Percentiles rank a stretch among this genome's conserved stretches.
These are phyloP conservation scores for Tychaedon coryphoeus DNA, from an alignment of 2,113 vertebrate genomes.

Conservation along the genomic window DNA sequence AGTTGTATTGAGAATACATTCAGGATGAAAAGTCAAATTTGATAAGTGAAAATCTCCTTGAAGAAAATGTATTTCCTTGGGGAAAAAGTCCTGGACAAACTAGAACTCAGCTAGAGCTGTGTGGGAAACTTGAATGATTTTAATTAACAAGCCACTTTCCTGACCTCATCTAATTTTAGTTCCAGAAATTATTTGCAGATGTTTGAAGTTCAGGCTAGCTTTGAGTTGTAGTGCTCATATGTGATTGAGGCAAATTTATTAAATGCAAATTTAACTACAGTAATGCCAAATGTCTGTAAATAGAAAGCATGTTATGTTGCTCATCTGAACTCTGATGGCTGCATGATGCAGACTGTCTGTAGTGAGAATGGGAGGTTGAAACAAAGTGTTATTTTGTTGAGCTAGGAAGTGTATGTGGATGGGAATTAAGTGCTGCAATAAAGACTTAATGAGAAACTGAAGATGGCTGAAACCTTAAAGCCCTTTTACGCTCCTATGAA, in stretches of 20 bases:
- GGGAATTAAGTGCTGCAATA: not conserved
- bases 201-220: not conserved
- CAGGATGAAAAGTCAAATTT: not conserved
- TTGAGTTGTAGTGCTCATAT: not conserved
- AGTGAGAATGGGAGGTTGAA: not conserved
- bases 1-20: not conserved
- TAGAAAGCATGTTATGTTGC: not conserved
- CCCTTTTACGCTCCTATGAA: not conserved
- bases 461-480: not conserved
- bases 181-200: not conserved
- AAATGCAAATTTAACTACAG: not conserved
- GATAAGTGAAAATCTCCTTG: not conserved
- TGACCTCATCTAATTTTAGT: not conserved
- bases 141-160: not conserved
- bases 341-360: not conserved
- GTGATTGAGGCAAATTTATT: not conserved
- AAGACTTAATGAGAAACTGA: conserved; percentile 4
- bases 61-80: not conserved
- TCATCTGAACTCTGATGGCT: not conserved
- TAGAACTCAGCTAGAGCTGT: not conserved
- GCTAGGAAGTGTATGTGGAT: not conserved
- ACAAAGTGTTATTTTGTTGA: not conserved
- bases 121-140: not conserved
- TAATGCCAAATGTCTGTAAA: not conserved
- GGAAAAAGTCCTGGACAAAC: not conserved